Percentiles rank a stretch among this genome's conserved stretches.
phyloP scores from a whole-genome alignment of 2,113 vertebrate species.

The Campylomormyrus numenius region DNA sequence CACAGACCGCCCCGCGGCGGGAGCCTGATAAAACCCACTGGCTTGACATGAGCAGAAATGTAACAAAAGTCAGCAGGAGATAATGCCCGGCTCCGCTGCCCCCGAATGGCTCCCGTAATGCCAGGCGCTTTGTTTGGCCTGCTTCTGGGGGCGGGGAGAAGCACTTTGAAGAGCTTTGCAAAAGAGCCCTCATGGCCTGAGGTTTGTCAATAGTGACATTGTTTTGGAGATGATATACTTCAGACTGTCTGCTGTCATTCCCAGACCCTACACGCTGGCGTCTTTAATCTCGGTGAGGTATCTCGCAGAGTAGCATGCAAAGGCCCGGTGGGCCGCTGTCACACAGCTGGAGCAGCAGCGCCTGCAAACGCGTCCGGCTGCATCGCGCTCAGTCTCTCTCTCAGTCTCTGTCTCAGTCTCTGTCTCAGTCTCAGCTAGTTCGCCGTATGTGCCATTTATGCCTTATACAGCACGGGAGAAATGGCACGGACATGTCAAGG shows the following conservation, averaged over 20 bases:
- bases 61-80: slow-evolving; percentile 4
- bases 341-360: neutral
- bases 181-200: slow-evolving; percentile 16
- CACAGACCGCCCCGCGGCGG: neutral
- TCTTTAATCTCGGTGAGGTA: slow-evolving; percentile 19
- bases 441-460: neutral
- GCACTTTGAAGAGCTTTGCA: slow-evolving; percentile 14
- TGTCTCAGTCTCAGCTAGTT: neutral
- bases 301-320: slow-evolving; percentile 17
- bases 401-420: neutral
- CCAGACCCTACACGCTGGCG: slow-evolving; percentile 7
- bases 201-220: slow-evolving; percentile 18
- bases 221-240: slow-evolving; percentile 13
- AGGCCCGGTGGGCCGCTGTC: neutral
- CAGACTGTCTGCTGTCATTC: slow-evolving; percentile 17
- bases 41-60: slow-evolving; percentile 10
- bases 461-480: neutral
- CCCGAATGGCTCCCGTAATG: neutral
- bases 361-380: neutral
- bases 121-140: neutral
- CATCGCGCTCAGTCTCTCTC: neutral
- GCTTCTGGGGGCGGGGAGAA: neutral
- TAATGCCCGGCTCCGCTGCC: slow-evolving; percentile 13
- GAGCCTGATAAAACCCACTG: slow-evolving; percentile 13
- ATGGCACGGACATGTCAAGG: neutral